phyloP scores from a whole-genome alignment of 2,888 invertebrate genomes.

The Dryomyza anilis region DNA sequence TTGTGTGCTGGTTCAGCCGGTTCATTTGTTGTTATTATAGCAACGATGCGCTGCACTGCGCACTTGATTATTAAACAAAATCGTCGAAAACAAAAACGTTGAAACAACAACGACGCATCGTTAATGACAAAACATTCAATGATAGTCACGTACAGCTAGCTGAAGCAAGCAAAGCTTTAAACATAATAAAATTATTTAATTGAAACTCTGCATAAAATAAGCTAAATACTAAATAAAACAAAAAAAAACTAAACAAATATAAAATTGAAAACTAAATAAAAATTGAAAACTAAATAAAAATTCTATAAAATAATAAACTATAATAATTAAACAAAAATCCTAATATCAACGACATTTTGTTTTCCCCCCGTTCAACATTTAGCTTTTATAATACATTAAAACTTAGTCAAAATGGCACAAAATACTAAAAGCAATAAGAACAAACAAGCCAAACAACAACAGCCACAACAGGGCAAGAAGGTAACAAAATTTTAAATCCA shows the following conservation, averaged over 20 bases:
- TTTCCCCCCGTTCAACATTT: neutral
- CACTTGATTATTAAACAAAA: conserved; percentile 12
- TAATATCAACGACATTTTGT: neutral
- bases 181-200: neutral
- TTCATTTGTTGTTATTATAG: neutral
- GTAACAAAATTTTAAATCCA: conserved; percentile 41
- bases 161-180: neutral
- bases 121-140: neutral
- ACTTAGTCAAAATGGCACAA: conserved; percentile 55
- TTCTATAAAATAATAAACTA: too few species aligned
- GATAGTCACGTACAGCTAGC: neutral
- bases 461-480: conserved; percentile 51
- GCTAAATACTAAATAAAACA: too few species aligned
- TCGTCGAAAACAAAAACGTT: neutral
- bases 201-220: neutral
- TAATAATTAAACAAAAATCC: too few species aligned
- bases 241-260: too few species aligned
- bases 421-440: conserved; percentile 58
- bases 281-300: too few species aligned
- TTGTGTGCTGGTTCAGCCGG: too few species aligned
- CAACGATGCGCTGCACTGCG: neutral
- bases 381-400: conserved; percentile 1
- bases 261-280: too few species aligned
- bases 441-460: conserved; percentile 57
- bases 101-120: neutral